Base-by-base conservation (phyloP, 53 echinoderm and acorn worm species). In the Holothuria scabra region DNA sequence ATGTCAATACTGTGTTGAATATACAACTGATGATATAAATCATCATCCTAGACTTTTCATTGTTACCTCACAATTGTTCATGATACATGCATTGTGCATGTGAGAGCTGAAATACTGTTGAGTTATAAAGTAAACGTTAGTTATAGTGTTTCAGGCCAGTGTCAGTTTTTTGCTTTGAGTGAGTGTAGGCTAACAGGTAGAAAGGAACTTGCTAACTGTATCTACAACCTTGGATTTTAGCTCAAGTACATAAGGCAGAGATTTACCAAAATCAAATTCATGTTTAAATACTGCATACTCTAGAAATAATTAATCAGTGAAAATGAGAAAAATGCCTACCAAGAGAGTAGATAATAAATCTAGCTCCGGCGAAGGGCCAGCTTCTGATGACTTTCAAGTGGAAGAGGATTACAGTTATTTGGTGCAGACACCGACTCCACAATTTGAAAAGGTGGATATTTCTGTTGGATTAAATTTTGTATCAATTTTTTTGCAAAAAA, bases 351-450 rank as follows among this genome's bases (percentile, higher is more conserved):
- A 88, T 46, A 59, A 52, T 41, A 91, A 88, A 52, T 62, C 85
- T 20, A 91, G 91, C 85, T 68, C 78, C 22, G 92, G 86, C 18
- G 93, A 92, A 80, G 67, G 84, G 26, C 72, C 84, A 20, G 66
- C 79, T 8, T 84, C 75, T 30, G 96, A 95, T 74, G 96, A 95
- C 68, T 95, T 93, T 80, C 96, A 95, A 86, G 88, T 91, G 67
- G 96, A 95, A 87, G 95, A 95, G 66, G 91, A 95, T 55, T 93
- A 90, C 78, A 89, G 90, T 16, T 90, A 87, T 21, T 26, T 92
- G 56, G 87, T 84, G 23, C 79, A 86, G 34, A 84, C 93, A 28
- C 86, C 86, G 32, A 62, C 49, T 60, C 82, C 82, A 61, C 62
- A 61, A 30, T 62, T 81, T 64, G 64, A 81, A 63, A 81, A 64